phyloP scores from a whole-genome alignment of 2,113 vertebrate species.

The Malurus elegans region DNA sequence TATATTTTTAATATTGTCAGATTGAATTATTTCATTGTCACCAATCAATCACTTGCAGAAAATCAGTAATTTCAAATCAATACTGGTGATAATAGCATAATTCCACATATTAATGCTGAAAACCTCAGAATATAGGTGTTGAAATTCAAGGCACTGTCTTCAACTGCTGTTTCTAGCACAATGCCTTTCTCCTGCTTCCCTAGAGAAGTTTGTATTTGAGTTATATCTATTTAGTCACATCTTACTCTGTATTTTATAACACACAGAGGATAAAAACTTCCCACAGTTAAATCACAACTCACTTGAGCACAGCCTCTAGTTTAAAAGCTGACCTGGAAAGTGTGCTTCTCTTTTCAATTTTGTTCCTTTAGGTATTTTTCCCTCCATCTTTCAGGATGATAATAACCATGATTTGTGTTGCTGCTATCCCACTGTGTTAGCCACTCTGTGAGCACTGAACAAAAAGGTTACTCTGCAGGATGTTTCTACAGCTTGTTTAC shows the following conservation, averaged over 20 bases:
- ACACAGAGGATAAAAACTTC: neutral
- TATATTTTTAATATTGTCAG: neutral
- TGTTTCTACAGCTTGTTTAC: constrained; percentile 21
- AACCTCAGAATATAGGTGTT: neutral
- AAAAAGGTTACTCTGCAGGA: constrained; percentile 23
- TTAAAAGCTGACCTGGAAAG: constrained; percentile 22
- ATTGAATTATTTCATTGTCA: neutral
- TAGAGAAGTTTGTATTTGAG: neutral
- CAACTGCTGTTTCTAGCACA: neutral
- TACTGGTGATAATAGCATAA: neutral
- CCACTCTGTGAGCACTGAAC: neutral
- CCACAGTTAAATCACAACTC: neutral
- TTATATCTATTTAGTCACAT: neutral
- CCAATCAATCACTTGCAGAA: neutral
- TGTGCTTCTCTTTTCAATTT: neutral
- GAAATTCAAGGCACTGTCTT: neutral
- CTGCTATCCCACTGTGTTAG: neutral
- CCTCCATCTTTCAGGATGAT: constrained; percentile 4
- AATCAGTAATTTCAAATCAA: neutral
- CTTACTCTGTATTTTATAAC: neutral
- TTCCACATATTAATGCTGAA: neutral
- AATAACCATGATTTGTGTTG: constrained; percentile 34
- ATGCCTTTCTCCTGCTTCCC: neutral
- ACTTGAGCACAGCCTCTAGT: neutral
- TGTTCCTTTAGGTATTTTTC: constrained; percentile 11